Percentiles rank a stretch among this genome's conserved stretches.
Conservation (phyloP, 2,797 vertebrate species). For the Catharus ustulatus region DNA sequence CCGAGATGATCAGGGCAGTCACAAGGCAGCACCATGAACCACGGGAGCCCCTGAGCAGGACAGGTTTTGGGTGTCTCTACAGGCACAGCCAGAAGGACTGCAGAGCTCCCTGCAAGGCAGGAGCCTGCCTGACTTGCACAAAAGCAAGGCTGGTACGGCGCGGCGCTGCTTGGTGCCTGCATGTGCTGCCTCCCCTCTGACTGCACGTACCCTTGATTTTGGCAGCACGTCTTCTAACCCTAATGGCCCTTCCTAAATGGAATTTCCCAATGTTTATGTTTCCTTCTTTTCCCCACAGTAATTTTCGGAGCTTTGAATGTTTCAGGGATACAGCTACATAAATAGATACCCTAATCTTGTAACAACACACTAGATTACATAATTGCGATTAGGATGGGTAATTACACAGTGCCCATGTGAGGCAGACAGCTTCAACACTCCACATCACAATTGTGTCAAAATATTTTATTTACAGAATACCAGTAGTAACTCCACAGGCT, state of each 20-base stretch:
- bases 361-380: slow-evolving; percentile 58
- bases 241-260: not conserved
- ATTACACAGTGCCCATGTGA: slow-evolving; percentile 56
- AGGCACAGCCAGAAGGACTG: rapidly evolving
- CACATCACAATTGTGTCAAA: slow-evolving; percentile 51
- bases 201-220: not conserved
- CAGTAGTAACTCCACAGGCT: slow-evolving; percentile 28
- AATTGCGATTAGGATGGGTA: slow-evolving; percentile 62
- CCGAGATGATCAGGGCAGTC: rapidly evolving
- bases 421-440: slow-evolving; percentile 47
- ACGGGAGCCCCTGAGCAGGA: rapidly evolving
- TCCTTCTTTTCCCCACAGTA: slow-evolving; percentile 3
- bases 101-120: not conserved
- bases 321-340: slow-evolving; percentile 48
- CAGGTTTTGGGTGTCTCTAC: not conserved
- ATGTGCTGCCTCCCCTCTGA: not conserved
- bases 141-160: rapidly evolving
- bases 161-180: rapidly evolving
- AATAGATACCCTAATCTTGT: slow-evolving; percentile 55
- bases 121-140: not conserved
- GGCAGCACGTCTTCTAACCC: not conserved
- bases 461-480: slow-evolving; percentile 65
- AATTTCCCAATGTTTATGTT: not conserved
- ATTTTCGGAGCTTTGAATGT: slow-evolving; percentile 2
- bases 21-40: rapidly evolving